A percentile compares a stretch with the other conserved stretches of the same genome.
Conservation (phyloP, 2,888 invertebrate species). For the Epinotia demarniana region DNA sequence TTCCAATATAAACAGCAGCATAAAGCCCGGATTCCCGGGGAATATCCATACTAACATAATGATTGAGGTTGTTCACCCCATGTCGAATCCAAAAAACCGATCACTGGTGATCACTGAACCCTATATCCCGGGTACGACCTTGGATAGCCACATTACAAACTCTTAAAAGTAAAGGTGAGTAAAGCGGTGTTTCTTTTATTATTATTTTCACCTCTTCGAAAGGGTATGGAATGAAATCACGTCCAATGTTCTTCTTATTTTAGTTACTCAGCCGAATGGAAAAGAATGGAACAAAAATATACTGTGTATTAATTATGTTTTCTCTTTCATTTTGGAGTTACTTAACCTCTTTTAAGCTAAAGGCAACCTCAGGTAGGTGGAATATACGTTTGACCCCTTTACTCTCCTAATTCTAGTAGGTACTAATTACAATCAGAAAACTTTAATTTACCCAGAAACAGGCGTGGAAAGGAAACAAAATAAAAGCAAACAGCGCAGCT, state of each 20-base stretch:
- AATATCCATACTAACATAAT: too few species aligned
- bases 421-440: slow-evolving; percentile 25
- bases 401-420: not conserved
- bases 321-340: not conserved
- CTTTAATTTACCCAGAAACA: slow-evolving; percentile 14
- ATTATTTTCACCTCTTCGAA: not conserved
- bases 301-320: too few species aligned
- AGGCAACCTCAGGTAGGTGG: not conserved
- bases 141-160: slow-evolving; percentile 17
- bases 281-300: too few species aligned
- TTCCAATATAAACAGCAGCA: too few species aligned
- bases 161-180: not conserved
- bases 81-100: too few species aligned
- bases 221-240: too few species aligned
- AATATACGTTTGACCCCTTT: not conserved
- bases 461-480: slow-evolving; percentile 28
- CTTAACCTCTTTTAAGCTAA: not conserved
- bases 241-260: too few species aligned
- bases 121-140: not conserved
- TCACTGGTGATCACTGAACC: not conserved
- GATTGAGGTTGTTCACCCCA: too few species aligned
- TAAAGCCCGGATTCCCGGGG: too few species aligned
- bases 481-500: slow-evolving; percentile 28
- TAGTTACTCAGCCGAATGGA: too few species aligned
- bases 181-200: slow-evolving; percentile 20